Evolutionary conservation across 1,140 invertebrate genomes (phyloP).

Genomic region (Drosophila sp.): DNA sequence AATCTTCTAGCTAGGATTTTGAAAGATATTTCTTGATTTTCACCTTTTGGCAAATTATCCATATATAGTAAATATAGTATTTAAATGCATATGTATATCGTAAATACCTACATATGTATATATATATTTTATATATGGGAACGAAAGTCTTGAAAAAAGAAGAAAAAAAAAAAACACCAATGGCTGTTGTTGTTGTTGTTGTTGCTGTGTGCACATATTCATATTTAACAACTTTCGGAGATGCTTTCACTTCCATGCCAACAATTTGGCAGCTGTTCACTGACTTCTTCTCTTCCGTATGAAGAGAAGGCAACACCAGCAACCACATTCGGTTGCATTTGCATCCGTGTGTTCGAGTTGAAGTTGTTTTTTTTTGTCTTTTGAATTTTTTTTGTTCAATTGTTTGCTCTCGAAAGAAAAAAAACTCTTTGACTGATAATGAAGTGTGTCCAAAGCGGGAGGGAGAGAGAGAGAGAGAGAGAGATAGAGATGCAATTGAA

Average conservation of each 20-base stretch:
- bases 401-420: slow-evolving; percentile 6
- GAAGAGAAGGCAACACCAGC: slow-evolving; percentile 18
- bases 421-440: slow-evolving; percentile 28
- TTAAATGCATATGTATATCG: not conserved
- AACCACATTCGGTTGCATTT: slow-evolving; percentile 33
- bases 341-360: slow-evolving; percentile 32
- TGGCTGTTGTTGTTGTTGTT: slow-evolving; percentile 27
- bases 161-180: not conserved
- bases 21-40: too few species aligned
- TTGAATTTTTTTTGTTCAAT: not conserved
- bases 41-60: too few species aligned
- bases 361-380: not conserved
- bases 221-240: slow-evolving; percentile 73
- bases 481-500: too few species aligned
- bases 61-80: not conserved
- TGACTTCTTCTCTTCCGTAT: slow-evolving; percentile 43
- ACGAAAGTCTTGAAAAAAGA: not conserved
- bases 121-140: not conserved
- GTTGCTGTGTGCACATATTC: slow-evolving; percentile 48
- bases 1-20: too few species aligned
- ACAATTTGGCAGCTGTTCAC: slow-evolving; percentile 56
- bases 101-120: not conserved
- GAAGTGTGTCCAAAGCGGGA: slow-evolving; percentile 19
- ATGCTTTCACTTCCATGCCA: slow-evolving; percentile 74
- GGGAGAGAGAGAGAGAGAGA: slow-evolving; percentile 12